A percentile compares a stretch with the other conserved stretches of the same genome.
phyloP scores from a whole-genome alignment of 2,888 invertebrate genomes.

The Lasioglossum figueresi region DNA sequence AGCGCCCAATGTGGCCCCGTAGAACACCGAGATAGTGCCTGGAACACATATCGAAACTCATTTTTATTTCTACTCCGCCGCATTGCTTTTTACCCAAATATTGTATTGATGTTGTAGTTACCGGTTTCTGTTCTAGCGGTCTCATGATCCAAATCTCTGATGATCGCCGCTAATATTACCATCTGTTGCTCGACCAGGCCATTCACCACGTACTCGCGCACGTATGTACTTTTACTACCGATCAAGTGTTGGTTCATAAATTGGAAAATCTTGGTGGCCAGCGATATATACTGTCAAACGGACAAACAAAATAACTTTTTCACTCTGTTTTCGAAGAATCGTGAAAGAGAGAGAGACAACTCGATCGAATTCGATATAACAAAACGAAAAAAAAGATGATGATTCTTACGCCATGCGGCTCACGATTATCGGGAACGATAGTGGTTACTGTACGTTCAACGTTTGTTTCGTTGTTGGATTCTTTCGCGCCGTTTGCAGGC shows the following conservation, averaged over 20 bases:
- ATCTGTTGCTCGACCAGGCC: conserved; percentile 95
- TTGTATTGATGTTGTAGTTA: conserved; percentile 62
- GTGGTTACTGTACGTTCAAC: conserved; percentile 85
- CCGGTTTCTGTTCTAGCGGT: conserved; percentile 92
- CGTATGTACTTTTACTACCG: conserved; percentile 89
- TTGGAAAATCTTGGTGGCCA: conserved; percentile 94
- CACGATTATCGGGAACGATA: conserved; percentile 91
- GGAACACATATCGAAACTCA: conserved; percentile 50
- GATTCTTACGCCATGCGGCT: conserved; percentile 88
- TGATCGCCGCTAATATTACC: conserved; percentile 93
- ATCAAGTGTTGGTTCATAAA: conserved; percentile 93
- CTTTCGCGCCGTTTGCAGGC: conserved; percentile 86
- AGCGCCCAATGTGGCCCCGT: conserved; percentile 89
- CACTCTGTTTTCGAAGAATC: background rate
- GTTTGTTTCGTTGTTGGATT: conserved; percentile 84
- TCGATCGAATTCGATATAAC: background rate
- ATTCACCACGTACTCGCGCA: conserved; percentile 88
- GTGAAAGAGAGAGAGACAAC: background rate
- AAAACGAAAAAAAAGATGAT: background rate
- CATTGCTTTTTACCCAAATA: background rate
- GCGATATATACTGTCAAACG: conserved; percentile 90
- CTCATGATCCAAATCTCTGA: conserved; percentile 96
- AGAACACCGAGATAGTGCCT: conserved; percentile 91
- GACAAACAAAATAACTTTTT: background rate
- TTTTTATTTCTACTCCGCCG: background rate